Evolutionary conservation across 2,797 vertebrate genomes (phyloP).

Genomic region (Enteromius afrohamiltoni): DNA sequence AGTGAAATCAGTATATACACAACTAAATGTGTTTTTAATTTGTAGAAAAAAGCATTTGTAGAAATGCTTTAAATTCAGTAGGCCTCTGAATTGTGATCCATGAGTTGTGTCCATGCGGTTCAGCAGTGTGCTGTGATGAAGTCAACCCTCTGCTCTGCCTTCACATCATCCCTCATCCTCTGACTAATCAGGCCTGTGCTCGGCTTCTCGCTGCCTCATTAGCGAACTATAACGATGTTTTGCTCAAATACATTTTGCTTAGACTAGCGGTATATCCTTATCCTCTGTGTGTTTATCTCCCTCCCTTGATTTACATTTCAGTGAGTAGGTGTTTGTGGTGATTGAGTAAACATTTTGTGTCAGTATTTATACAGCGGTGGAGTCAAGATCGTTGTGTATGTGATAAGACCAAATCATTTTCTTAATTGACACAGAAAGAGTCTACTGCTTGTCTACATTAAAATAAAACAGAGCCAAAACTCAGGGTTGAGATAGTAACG

Average conservation of each 20-base stretch:
- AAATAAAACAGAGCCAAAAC: conserved; percentile 36
- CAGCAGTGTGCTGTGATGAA: conserved; percentile 3
- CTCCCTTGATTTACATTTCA: conserved; percentile 43
- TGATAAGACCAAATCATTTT: conserved; percentile 45
- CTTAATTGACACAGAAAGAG: conserved; percentile 34
- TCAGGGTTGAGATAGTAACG: conserved; percentile 35
- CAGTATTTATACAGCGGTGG: conserved; percentile 47
- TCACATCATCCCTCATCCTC: conserved; percentile 33
- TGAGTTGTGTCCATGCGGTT: neutral
- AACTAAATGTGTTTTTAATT: neutral
- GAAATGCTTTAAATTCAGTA: too few relatives aligned
- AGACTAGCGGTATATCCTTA: conserved; percentile 32
- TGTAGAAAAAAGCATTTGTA: too few relatives aligned
- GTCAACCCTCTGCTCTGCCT: conserved; percentile 1
- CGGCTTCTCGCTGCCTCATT: conserved; percentile 40
- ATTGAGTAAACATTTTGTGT: conserved; percentile 43
- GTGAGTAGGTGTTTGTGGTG: conserved; percentile 45
- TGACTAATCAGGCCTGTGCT: conserved; percentile 39
- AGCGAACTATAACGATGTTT: conserved; percentile 31
- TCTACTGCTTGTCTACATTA: conserved; percentile 32
- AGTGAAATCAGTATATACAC: neutral
- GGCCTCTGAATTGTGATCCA: neutral
- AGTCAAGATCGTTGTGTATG: conserved; percentile 49
- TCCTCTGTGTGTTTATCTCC: conserved; percentile 44
- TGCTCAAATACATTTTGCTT: conserved; percentile 34